phyloP scores from a whole-genome alignment of 2,797 vertebrate species.

The Clarias fuscus region DNA sequence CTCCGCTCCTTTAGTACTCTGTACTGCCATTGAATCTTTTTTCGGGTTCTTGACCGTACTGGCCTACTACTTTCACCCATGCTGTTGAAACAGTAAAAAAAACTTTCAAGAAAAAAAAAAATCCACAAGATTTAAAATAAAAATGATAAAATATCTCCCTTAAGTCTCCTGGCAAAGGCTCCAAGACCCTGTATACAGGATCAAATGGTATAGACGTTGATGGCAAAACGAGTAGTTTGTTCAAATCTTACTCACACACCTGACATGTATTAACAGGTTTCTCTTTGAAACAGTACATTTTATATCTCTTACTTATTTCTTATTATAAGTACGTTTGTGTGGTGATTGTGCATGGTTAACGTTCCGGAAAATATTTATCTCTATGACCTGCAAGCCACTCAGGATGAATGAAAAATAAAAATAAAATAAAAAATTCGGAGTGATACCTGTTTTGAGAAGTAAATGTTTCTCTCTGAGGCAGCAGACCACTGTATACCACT shows the following conservation, averaged over 20 bases:
- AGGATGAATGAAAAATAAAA: not conserved
- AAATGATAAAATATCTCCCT: not conserved
- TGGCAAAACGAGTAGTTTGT: not conserved
- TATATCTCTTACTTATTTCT: no score
- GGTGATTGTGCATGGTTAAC: not conserved
- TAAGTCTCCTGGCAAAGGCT: no score
- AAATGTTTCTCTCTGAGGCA: conserved; percentile 97
- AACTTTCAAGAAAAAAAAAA: no score
- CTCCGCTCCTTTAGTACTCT: no score
- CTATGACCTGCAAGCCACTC: not conserved
- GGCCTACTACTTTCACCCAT: no score
- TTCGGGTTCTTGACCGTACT: no score
- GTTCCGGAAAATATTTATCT: not conserved
- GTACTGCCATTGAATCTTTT: no score
- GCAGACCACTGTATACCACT: conserved; percentile 95
- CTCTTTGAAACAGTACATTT: not conserved
- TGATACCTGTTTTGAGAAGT: conserved; percentile 95
- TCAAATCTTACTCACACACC: not conserved
- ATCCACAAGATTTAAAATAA: not conserved
- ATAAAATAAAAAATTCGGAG: not conserved
- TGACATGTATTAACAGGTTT: not conserved
- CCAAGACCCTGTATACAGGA: no score
- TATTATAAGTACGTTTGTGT: not conserved
- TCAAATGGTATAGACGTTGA: no score
- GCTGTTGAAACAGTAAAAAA: no score